phyloP scores from a whole-genome alignment of 2,113 vertebrate genomes.

The Opisthocomus hoazin region DNA sequence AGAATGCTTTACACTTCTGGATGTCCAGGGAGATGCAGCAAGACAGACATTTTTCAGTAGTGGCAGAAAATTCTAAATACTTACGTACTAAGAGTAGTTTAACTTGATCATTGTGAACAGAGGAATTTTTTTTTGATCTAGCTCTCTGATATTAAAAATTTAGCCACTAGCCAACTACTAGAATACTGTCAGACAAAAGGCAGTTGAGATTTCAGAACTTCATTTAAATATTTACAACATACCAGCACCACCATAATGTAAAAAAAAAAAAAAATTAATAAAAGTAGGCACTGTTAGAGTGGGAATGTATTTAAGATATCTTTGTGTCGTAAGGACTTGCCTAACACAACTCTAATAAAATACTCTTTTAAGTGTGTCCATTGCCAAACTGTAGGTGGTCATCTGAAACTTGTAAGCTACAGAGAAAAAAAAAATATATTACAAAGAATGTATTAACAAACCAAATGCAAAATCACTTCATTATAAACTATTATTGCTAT shows the following conservation, averaged over 20 bases:
- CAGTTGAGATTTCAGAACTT: neutral
- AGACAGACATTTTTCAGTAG: neutral
- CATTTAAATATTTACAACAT: neutral
- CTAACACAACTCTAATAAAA: neutral
- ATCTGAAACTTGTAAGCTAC: neutral
- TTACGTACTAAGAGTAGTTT: neutral
- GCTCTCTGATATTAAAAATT: neutral
- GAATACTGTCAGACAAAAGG: neutral
- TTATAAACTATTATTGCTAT: constrained; percentile 33
- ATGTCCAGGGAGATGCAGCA: neutral
- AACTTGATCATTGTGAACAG: neutral
- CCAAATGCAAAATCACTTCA: constrained; percentile 3
- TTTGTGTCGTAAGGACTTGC: neutral
- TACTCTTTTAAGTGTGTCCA: neutral
- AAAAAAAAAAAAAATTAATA: neutral
- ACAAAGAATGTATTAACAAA: constrained; percentile 20
- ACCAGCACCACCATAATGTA: neutral
- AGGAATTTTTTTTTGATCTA: neutral
- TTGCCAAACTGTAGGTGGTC: neutral
- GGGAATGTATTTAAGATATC: neutral
- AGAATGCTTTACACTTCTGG: neutral
- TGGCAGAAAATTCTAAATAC: neutral
- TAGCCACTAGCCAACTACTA: neutral
- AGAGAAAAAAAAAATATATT: neutral
- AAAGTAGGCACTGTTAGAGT: neutral